Evolutionary conservation across 2,113 vertebrate genomes (phyloP).

Genomic region (Alces alces): DNA sequence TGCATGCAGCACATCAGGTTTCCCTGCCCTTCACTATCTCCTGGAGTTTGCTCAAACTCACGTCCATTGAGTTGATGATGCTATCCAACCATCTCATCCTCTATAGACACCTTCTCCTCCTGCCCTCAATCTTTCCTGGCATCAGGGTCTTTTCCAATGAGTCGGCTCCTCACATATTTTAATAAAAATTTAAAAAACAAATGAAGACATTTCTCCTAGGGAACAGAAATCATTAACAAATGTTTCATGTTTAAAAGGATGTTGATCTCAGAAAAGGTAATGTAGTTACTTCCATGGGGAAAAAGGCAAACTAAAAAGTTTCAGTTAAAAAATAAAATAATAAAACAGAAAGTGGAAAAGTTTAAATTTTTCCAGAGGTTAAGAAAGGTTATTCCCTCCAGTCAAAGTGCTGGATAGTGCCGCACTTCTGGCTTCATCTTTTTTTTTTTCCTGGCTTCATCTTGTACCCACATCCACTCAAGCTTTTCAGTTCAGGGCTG

Average conservation of each 20-base stretch:
- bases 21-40: background rate
- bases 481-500: slow-evolving; percentile 57
- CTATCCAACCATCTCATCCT: background rate
- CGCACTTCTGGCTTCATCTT: slow-evolving; percentile 35
- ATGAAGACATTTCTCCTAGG: background rate
- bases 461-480: slow-evolving; percentile 54
- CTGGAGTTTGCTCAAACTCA: background rate
- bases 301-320: background rate
- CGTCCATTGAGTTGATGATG: background rate
- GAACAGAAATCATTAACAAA: background rate
- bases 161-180: background rate
- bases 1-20: background rate
- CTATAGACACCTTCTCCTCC: background rate
- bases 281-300: background rate
- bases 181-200: background rate
- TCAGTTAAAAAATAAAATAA: background rate
- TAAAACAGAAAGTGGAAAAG: background rate
- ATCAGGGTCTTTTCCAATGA: background rate
- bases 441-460: slow-evolving; percentile 23
- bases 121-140: background rate
- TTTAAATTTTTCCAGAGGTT: slow-evolving; percentile 21
- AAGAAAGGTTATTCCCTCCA: slow-evolving; percentile 40
- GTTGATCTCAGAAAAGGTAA: background rate
- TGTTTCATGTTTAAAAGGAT: background rate
- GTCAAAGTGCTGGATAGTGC: background rate